These are phyloP conservation scores for Poecilia velifera DNA, from an alignment of 2,797 vertebrate genomes.

Conservation along the genomic window DNA sequence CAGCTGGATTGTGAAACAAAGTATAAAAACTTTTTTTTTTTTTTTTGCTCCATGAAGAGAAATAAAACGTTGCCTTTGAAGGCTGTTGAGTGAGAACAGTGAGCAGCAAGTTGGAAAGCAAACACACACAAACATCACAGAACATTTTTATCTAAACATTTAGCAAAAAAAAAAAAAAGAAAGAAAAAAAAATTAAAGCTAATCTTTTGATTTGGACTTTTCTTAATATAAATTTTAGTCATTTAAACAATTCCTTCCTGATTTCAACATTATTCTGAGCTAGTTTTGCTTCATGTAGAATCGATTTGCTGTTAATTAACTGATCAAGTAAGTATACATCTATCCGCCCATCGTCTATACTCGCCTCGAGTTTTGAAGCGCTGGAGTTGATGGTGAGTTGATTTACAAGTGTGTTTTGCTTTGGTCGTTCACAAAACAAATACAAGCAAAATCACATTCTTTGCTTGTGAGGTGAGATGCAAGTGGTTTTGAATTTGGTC, in stretches of 20 bases:
- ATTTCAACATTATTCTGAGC: background rate
- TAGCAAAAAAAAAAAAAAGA: background rate
- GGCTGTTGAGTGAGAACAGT: background rate
- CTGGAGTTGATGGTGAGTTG: background rate
- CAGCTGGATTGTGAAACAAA: background rate
- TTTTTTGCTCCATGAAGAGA: background rate
- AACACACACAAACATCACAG: too few species aligned
- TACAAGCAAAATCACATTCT: background rate
- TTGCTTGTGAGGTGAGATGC: background rate
- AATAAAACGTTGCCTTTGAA: background rate
- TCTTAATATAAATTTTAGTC: background rate
- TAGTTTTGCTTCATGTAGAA: background rate
- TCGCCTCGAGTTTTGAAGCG: background rate
- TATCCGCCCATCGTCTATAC: background rate
- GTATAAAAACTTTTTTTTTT: background rate
- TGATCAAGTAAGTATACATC: background rate
- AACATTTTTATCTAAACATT: background rate
- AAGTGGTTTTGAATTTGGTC: background rate
- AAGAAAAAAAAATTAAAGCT: background rate
- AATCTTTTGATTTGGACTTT: background rate
- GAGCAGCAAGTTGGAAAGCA: background rate
- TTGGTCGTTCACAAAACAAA: background rate
- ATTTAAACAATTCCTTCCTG: background rate
- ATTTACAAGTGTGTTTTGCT: background rate
- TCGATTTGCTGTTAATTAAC: background rate